phyloP scores from a whole-genome alignment of 2,113 vertebrate species.

The Myiozetetes cayanensis region DNA sequence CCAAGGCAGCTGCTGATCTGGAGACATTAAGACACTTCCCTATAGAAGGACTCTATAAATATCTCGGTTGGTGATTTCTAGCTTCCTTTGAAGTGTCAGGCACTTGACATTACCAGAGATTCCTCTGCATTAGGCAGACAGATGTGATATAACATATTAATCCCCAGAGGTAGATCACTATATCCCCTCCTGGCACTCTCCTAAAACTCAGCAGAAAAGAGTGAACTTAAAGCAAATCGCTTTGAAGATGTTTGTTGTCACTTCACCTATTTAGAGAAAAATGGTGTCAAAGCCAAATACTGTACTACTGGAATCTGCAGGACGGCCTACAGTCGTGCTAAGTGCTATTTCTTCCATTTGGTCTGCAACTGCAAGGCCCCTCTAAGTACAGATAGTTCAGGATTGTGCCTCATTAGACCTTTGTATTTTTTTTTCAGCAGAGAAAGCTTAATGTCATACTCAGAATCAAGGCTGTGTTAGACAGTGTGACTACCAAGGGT shows the following conservation, averaged over 20 bases:
- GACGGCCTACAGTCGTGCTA: neutral
- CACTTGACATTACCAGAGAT: slow-evolving; percentile 30
- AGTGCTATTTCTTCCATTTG: neutral
- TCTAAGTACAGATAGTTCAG: neutral
- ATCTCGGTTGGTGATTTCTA: slow-evolving; percentile 14
- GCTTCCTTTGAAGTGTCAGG: slow-evolving; percentile 48
- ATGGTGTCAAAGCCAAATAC: neutral
- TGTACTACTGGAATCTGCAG: neutral
- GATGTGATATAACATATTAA: slow-evolving; percentile 25
- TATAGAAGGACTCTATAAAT: slow-evolving; percentile 37
- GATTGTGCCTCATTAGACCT: neutral
- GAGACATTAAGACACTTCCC: slow-evolving; percentile 1
- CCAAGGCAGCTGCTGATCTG: slow-evolving; percentile 5
- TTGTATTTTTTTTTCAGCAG: neutral
- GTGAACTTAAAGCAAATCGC: neutral
- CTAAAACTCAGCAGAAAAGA: neutral
- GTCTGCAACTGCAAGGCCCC: neutral
- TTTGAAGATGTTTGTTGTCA: slow-evolving; percentile 15
- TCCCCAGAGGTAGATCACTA: slow-evolving; percentile 21
- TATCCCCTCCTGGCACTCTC: neutral
- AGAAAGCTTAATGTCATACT: neutral
- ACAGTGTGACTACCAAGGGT: neutral
- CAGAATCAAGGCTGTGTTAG: neutral
- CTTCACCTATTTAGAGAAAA: neutral
- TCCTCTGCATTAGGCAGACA: slow-evolving; percentile 44